phyloP scores from a whole-genome alignment of 2,888 invertebrate genomes.

The Hypena proboscidalis region DNA sequence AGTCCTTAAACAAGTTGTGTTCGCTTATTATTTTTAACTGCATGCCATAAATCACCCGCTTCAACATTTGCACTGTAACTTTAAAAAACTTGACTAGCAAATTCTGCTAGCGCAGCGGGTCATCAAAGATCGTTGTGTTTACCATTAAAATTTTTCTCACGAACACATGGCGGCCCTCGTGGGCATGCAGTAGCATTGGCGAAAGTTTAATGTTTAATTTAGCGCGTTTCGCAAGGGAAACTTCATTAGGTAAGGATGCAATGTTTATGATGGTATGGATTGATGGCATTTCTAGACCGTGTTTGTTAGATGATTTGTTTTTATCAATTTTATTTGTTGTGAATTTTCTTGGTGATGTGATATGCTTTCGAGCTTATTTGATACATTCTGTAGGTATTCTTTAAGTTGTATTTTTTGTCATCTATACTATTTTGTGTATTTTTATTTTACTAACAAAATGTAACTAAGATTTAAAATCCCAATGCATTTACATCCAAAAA shows the following conservation, averaged over 20 bases:
- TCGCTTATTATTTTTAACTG: not conserved
- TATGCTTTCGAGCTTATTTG: too few species aligned
- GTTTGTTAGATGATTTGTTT: slow-evolving; percentile 10
- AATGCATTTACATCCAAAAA: too few species aligned
- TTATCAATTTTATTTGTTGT: too few species aligned
- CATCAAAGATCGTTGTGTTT: slow-evolving; percentile 68
- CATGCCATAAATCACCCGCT: slow-evolving; percentile 4
- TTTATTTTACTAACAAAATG: too few species aligned
- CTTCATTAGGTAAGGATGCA: slow-evolving; percentile 39
- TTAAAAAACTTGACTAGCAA: slow-evolving; percentile 27
- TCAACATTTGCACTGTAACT: slow-evolving; percentile 28
- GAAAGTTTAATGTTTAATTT: slow-evolving; percentile 53
- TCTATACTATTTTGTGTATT: too few species aligned
- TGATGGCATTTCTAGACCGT: slow-evolving; percentile 16
- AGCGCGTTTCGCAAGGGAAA: slow-evolving; percentile 36
- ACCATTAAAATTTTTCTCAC: slow-evolving; percentile 74
- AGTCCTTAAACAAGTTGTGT: too few species aligned
- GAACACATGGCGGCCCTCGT: slow-evolving; percentile 63
- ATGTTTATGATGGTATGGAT: slow-evolving; percentile 33
- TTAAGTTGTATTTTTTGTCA: too few species aligned
- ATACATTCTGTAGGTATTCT: too few species aligned
- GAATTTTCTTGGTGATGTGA: too few species aligned
- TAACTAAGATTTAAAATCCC: too few species aligned
- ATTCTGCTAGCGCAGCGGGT: slow-evolving; percentile 50
- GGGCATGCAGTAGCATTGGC: slow-evolving; percentile 51